Evolutionary conservation across 2,888 invertebrate species (phyloP), one percentile per base, ranked within the genome.

Genomic region (Serripes groenlandicus): DNA sequence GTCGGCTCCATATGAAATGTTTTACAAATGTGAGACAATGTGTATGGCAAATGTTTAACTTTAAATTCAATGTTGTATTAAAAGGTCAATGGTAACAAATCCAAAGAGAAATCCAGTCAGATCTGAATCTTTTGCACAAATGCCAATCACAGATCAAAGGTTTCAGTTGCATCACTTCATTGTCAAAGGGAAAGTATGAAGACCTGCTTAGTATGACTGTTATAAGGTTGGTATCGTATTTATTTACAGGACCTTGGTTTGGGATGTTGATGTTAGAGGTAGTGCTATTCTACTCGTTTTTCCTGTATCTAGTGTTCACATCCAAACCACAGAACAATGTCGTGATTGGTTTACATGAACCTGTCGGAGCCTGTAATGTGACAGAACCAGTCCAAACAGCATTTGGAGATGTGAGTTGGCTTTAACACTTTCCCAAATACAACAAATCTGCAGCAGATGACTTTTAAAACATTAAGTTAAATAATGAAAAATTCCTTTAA

Each of bases 281-380:
- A 2, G 82, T 95, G 52, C 69, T 96, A 0, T 97, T 97, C 93
- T 97, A 96, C 91, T 85, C 95, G 0, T 95, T 95, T 35, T 97
- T 97, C 94, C 95, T 96, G 93, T 92, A 95, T 54, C 96, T 97
- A 87, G 96, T 96, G 1, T 92, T 96, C n/a, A 96, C 96, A 91
- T 96, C 96, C 76, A 95, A 96, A 90, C 97, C 97, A 0, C 96
- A 96, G 92, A 94, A 95, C 60, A 96, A 97, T 92, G 94, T 96
- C 81, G 96, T 97, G 0, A 95, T 96, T 2, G 97, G 97, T 0
- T 94, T 97, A 7, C 97, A 97, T 92, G 97, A 97, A 94, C 96
- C 96, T 0, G 96, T 97, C 28, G 97, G 97, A 3, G 96, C 97
- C 0, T 97, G 97, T 94, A 95, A 96, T 85, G 95, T 96, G 88